phyloP scores from a whole-genome alignment of 2,113 vertebrate species.

The Hiodon tergisus region DNA sequence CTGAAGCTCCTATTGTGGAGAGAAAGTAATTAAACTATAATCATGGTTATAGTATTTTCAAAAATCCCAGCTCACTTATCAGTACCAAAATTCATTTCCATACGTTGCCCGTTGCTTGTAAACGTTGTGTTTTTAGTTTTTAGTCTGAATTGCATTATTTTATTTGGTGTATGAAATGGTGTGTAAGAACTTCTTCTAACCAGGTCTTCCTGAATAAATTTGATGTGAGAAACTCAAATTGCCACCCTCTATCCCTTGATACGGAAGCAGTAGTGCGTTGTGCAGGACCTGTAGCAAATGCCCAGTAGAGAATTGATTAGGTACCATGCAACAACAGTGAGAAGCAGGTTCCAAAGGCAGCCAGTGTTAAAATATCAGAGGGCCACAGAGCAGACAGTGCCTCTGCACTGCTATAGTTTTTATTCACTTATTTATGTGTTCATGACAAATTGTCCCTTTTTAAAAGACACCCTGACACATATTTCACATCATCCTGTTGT shows the following conservation, averaged over 20 bases:
- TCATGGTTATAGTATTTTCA: not conserved
- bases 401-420: too few species aligned
- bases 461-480: too few species aligned
- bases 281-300: not conserved
- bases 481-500: too few species aligned
- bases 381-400: too few species aligned
- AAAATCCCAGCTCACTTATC: not conserved
- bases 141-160: too few species aligned
- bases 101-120: not conserved
- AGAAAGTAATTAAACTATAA: slow-evolving; percentile 1
- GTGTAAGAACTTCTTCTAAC: not conserved
- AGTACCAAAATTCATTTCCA: slow-evolving; percentile 3
- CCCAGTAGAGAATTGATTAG: not conserved
- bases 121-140: not conserved
- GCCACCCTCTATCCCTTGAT: not conserved
- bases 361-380: not conserved
- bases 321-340: not conserved
- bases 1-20: not conserved
- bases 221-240: not conserved
- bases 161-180: too few species aligned
- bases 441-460: too few species aligned
- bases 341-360: not conserved
- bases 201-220: not conserved
- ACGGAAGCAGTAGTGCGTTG: not conserved
- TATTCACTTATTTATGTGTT: too few species aligned